A percentile compares a stretch with the other conserved stretches of the same genome.
Evolutionary conservation across 2,797 vertebrate genomes (phyloP).

Genomic region (Phrynocephalus forsythii): DNA sequence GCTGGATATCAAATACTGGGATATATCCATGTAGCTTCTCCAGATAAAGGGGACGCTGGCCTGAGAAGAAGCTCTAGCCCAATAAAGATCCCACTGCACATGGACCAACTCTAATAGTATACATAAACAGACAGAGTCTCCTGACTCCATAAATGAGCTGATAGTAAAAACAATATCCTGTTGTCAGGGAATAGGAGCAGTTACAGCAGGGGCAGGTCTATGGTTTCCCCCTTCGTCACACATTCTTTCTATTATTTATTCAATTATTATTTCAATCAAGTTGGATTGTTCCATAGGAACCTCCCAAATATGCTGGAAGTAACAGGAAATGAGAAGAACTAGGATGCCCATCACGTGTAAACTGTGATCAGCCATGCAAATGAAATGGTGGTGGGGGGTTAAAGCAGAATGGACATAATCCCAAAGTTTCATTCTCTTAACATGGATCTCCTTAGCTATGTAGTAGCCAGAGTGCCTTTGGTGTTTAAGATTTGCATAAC

Average conservation of each 20-base stretch:
- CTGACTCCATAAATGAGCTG: no score
- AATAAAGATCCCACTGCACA: not conserved
- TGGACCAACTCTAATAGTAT: not conserved
- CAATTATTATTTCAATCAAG: no score
- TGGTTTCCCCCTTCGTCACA: no score
- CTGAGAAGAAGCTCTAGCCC: no score
- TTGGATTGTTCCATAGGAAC: not conserved
- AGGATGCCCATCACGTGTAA: not conserved
- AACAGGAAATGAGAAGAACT: not conserved
- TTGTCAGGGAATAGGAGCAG: no score
- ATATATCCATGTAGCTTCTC: not conserved
- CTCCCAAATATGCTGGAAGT: not conserved
- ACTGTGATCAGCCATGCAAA: not conserved
- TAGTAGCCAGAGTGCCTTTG: no score
- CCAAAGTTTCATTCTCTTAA: not conserved
- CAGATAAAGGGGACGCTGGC: not conserved
- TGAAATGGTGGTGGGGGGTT: not conserved
- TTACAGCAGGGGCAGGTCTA: not conserved
- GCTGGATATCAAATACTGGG: not conserved
- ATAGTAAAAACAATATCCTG: not conserved
- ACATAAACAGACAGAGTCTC: not conserved
- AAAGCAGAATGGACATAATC: not conserved
- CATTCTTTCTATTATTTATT: not conserved
- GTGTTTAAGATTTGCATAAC: no score
- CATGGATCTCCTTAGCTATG: not conserved